Percentiles rank a stretch among this genome's conserved stretches.
Evolutionary conservation across 2,113 vertebrate species (phyloP).

Genomic region (Hylia prasina): DNA sequence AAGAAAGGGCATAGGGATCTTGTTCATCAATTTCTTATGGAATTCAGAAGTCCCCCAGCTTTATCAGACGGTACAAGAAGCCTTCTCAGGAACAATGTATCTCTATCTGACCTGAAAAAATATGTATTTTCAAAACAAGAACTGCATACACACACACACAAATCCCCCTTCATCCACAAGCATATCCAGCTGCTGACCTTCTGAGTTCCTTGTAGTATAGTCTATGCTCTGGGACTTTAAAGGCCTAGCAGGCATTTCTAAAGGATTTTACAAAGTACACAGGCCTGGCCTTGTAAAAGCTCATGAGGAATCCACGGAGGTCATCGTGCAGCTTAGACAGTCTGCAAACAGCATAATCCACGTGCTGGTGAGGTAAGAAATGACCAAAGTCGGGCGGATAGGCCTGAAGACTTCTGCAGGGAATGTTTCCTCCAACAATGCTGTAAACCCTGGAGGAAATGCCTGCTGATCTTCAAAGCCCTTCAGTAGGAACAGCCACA

Average conservation of each 20-base stretch:
- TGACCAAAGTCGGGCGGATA: background rate
- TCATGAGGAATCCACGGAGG: conserved; percentile 43
- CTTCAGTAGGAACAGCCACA: conserved; percentile 6
- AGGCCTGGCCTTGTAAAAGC: conserved; percentile 41
- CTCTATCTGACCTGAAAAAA: background rate
- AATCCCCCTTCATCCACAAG: background rate
- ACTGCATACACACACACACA: background rate
- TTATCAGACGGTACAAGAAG: background rate
- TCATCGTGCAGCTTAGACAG: conserved; percentile 47
- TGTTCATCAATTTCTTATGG: background rate
- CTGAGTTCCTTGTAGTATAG: background rate
- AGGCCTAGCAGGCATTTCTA: conserved; percentile 51
- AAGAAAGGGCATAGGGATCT: background rate
- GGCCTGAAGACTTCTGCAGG: conserved; percentile 35
- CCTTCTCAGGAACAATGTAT: background rate
- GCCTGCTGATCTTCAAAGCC: conserved; percentile 65
- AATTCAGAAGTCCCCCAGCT: background rate
- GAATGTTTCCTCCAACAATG: conserved; percentile 22
- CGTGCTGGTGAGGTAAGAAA: conserved; percentile 31
- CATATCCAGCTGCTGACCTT: conserved; percentile 18
- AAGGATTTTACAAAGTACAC: conserved; percentile 54
- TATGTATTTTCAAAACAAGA: background rate
- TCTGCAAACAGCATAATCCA: conserved; percentile 50
- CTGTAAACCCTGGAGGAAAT: conserved; percentile 39
- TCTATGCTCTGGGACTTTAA: conserved; percentile 33